Base-by-base conservation (phyloP, 1,140 invertebrate genomes). In the Polypedilum vanderplanki region DNA sequence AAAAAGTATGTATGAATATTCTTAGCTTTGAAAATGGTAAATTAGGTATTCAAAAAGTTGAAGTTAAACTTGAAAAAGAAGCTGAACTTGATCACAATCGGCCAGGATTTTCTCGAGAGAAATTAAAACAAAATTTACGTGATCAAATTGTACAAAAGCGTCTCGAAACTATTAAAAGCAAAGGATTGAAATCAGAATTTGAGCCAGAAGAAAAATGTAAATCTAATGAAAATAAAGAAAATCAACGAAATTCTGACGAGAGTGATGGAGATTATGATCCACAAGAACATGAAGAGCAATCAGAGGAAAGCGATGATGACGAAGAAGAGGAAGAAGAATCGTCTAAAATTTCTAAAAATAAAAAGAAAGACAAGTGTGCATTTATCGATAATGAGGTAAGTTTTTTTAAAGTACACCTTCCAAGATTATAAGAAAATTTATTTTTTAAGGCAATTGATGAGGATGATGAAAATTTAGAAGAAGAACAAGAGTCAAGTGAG, bases 281-380 rank as follows among this genome's bases (percentile, higher is more conserved):
- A 20, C n/a, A 70, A 77, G 79, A 82, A 22, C 80, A 83, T 22
- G 80, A 84, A 75, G 81, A 80, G 73, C 80, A 81, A 75, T 33
- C 24, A 33, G 24, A 78, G 81, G 41, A 76, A 73, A 75, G 78
- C 77, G 24, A 33, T 3, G 5, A 77, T 46, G 78, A 80, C 76
- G 79, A 84, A 77, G 75, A 77, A 73, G 78, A 79, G 40, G 75
- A 79, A 24, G 78, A 80, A 67, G 78, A 81, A 77, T 79, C 80
- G 76, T 79, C 80, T 75, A 77, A 80, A 64, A 74, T 81, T 46
- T 77, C 78, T 74, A 77, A 79, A 24, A 76, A 76, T 12, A 77
- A 77, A 18, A 76, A 78, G 24, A 46, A 77, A 74, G 7, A 15
- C 10, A 57, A 12, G 10, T 57, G 46, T 76, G 76, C 76, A 7